Evolutionary conservation across 2,888 invertebrate species (phyloP), one percentile per base, ranked within the genome.

Genomic region (Euspilapteryx auroguttella): DNA sequence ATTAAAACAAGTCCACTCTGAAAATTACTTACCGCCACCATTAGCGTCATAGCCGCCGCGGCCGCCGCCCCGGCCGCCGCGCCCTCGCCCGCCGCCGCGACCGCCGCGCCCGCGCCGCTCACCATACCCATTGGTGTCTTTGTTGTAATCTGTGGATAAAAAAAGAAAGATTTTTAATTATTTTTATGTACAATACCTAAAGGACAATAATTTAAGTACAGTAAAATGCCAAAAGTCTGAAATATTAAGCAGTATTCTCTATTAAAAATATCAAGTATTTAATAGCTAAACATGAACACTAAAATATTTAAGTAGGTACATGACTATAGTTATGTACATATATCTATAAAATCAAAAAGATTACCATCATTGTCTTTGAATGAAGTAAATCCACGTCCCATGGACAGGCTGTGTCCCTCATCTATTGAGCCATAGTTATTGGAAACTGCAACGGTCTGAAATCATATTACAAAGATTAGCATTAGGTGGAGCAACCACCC

Each of bases 301-400:
- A n/a, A n/a, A n/a, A n/a, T n/a, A n/a, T n/a, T n/a, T n/a, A n/a
- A n/a, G n/a, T n/a, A n/a, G n/a, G n/a, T n/a, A n/a, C n/a, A n/a
- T n/a, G n/a, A n/a, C n/a, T n/a, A n/a, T n/a, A n/a, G n/a, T n/a
- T n/a, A n/a, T n/a, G n/a, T n/a, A n/a, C n/a, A n/a, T n/a, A n/a
- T n/a, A n/a, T n/a, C n/a, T n/a, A n/a, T n/a, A n/a, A n/a, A n/a
- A n/a, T n/a, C n/a, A n/a, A n/a, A n/a, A n/a, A n/a, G 26, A 33
- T 34, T 57, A 40, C 62, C 52, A 31, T 62, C 50, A 37, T 56
- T 47, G 29, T 32, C 14, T 2, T 25, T 27, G 7, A 71, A 68
- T 13, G 78, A 65, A 14, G 54, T 51, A 33, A 78, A 80, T 3
- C 80, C 79, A 40, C 79, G 52, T 14, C 79, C 79, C 23, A 57